phyloP scores from a whole-genome alignment of 2,888 invertebrate genomes.

The Embidobia sp. region DNA sequence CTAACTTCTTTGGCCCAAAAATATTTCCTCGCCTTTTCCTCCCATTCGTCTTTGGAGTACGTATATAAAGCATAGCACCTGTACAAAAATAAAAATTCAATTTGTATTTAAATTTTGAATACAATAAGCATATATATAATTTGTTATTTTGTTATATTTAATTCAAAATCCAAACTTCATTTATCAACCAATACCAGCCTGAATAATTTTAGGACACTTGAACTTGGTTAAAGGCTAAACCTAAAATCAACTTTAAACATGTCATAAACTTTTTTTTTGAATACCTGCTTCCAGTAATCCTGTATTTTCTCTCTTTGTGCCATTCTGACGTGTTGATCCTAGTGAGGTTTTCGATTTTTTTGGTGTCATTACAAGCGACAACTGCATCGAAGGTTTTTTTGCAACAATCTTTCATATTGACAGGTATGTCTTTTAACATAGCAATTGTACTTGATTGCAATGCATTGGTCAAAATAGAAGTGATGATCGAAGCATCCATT shows the following conservation, averaged over 20 bases:
- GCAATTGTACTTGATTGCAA: neutral
- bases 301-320: slow-evolving; percentile 40
- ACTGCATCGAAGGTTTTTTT: neutral
- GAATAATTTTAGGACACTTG: too few relatives aligned
- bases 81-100: slow-evolving; percentile 6
- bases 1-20: slow-evolving; percentile 38
- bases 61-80: slow-evolving; percentile 46
- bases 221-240: too few relatives aligned
- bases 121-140: too few relatives aligned
- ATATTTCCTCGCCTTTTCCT: slow-evolving; percentile 25
- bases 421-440: neutral
- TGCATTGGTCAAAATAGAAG: too few relatives aligned
- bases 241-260: neutral
- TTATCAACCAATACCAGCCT: too few relatives aligned
- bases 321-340: slow-evolving; percentile 17
- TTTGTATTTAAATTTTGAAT: too few relatives aligned
- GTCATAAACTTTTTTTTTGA: neutral
- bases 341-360: slow-evolving; percentile 12
- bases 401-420: slow-evolving; percentile 15
- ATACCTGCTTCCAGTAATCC: slow-evolving; percentile 43
- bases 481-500: too few relatives aligned
- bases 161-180: too few relatives aligned
- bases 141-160: too few relatives aligned
- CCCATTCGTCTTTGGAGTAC: slow-evolving; percentile 38
- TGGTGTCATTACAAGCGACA: slow-evolving; percentile 1